Conservation (phyloP, 2,888 invertebrate species). For the Morpho helenor region DNA sequence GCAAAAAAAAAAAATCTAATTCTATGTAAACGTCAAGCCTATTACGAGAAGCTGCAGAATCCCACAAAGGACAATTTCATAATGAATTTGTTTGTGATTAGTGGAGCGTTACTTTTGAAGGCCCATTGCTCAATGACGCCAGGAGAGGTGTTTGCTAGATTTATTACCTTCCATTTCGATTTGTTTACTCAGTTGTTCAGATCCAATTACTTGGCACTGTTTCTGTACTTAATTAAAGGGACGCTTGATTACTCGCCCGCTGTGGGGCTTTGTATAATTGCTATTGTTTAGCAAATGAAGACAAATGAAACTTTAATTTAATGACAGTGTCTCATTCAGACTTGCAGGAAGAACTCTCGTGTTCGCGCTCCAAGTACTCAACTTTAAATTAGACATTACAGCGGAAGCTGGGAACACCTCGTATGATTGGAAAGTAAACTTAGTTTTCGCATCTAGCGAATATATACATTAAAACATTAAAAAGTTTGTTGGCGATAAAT, state of each 20-base stretch:
- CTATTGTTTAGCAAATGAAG: slow-evolving; percentile 80
- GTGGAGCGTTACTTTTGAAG: slow-evolving; percentile 43
- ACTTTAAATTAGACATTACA: slow-evolving; percentile 52
- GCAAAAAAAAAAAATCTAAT: background rate
- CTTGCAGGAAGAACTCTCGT: slow-evolving; percentile 59
- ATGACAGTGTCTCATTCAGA: slow-evolving; percentile 75
- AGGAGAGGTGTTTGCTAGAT: slow-evolving; percentile 76
- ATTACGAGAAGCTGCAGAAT: slow-evolving; percentile 10
- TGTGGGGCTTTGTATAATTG: slow-evolving; percentile 78
- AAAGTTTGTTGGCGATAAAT: no score
- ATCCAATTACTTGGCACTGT: slow-evolving; percentile 79
- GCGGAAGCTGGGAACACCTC: slow-evolving; percentile 26
- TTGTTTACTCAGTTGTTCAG: slow-evolving; percentile 79
- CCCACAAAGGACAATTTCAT: slow-evolving; percentile 14
- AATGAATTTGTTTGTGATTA: slow-evolving; percentile 30
- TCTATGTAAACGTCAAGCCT: slow-evolving; percentile 3
- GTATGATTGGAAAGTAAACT: slow-evolving; percentile 24
- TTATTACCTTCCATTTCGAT: slow-evolving; percentile 78
- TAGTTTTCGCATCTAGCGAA: background rate
- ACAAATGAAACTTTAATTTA: slow-evolving; percentile 80
- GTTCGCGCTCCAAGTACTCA: slow-evolving; percentile 47
- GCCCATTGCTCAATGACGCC: slow-evolving; percentile 52
- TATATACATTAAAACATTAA: no score
- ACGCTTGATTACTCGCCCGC: slow-evolving; percentile 79
- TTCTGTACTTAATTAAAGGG: slow-evolving; percentile 80